Conservation (phyloP, 2,888 invertebrate species). For the Marronus borbonicus region DNA sequence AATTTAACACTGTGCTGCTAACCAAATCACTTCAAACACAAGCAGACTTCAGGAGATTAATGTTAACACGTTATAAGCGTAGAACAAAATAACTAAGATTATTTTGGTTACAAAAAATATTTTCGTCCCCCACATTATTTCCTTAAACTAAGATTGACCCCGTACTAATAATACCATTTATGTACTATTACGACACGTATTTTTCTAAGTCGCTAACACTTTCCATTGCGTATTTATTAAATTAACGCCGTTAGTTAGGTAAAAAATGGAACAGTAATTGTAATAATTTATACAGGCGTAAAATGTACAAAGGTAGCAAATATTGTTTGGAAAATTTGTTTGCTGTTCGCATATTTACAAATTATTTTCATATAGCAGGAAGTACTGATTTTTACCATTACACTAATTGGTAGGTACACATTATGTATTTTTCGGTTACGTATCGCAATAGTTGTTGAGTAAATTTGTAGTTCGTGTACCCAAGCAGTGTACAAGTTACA, state of each 20-base stretch:
- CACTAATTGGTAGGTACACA: slow-evolving; percentile 32
- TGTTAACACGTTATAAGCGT: no score
- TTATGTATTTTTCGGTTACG: neutral
- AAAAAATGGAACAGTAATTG: neutral
- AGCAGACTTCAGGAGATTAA: no score
- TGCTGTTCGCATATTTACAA: slow-evolving; percentile 25
- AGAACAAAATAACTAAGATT: no score
- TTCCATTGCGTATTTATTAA: slow-evolving; percentile 21
- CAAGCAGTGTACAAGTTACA: neutral
- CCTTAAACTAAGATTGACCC: no score
- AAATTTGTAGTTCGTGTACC: slow-evolving; percentile 13
- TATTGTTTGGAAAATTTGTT: neutral
- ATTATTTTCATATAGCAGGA: slow-evolving; percentile 24
- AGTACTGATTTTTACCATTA: slow-evolving; percentile 31
- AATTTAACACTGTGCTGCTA: no score
- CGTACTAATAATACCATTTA: neutral
- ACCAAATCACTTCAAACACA: no score
- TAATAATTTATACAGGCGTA: slow-evolving; percentile 1
- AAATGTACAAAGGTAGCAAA: neutral
- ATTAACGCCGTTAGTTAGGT: slow-evolving; percentile 5
- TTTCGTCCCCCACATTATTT: no score
- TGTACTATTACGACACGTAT: neutral
- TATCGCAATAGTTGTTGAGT: slow-evolving; percentile 6
- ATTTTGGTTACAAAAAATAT: no score
- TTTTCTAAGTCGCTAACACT: no score